Evolutionary conservation across 2,113 vertebrate genomes (phyloP), one percentile per base, ranked within the genome.

Genomic region (Microcebus lehilahytsara): DNA sequence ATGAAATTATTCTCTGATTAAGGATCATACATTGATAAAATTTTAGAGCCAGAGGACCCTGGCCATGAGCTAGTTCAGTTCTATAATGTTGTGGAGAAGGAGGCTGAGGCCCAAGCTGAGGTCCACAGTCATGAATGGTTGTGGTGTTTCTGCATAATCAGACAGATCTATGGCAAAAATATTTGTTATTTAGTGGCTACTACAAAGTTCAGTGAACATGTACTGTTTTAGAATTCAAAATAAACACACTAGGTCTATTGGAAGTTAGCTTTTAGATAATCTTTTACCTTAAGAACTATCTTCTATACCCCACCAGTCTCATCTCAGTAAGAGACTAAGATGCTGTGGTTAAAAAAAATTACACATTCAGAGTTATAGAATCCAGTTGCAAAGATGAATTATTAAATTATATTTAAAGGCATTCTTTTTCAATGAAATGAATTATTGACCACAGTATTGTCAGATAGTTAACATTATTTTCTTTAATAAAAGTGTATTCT

Each of bases 391-490:
- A 77, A 77, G 22, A 46, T 80, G 32, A 85, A 78, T 62, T 91
- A 62, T 66, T 79, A 86, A 89, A 60, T 75, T 81, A 53, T 30
- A 92, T 22, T 72, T 78, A 27, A 79, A 79, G 40, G 20, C 13
- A 75, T 79, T 67, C 25, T 75, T 87, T 81, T 95, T 92, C 69
- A 79, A 64, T 77, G 7, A 92, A 83, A 86, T 53, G 86, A 93
- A 72, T 1, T 66, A 92, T 86, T 34, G n/a, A 20, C 14, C 75
- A 37, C 56, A 64, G 4, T 46, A 27, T 60, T 67, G 3, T 53
- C 49, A 40, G 62, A 66, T n/a, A 87, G 16, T 40, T 92, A 91
- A 56, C 37, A 85, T 67, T 81, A n/a, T 40, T 93, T 91, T 78
- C 5, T 87, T 49, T 71, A 71, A 77, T 80, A 58, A 91, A 92